Base-by-base conservation (phyloP, 2,888 invertebrate species). In the Sinhomidia bicolor region DNA sequence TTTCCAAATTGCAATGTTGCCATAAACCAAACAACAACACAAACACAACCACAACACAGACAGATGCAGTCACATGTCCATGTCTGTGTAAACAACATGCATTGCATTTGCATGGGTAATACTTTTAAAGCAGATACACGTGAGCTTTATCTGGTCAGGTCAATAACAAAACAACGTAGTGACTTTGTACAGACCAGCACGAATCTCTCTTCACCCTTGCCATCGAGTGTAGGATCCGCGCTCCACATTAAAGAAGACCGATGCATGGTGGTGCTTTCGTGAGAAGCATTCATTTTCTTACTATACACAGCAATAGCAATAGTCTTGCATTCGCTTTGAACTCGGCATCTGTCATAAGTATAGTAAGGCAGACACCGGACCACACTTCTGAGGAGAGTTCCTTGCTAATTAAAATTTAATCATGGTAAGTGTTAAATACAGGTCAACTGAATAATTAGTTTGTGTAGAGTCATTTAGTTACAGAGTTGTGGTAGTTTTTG, bases 211-310 rank as follows among this genome's bases (percentile, higher is more conserved):
- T 3, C 7, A 3, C 7, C 12, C 60, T 23, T 26, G 14, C 23
- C 85, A 85, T 85, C 17, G 85, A 65, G 44, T 78, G 32, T 29
- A 7, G 17, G 6, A 41, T 29, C 36, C 54, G 71, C 86, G 86
- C 57, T 23, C 0, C n/a, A 23, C 29, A 26, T 80, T 60, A n/a
- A 86, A 86, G 80, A 86, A 80, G 23, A 5, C 71, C 68, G 47
- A 80, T 86, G 86, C 86, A 86, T 86, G 86, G 86, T 78, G 54
- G 79, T 79, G 41, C 41, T 54, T 6, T n/a, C 47, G 20, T 23
- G 79, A 20, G 79, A 60, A 60, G 29, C 60, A 79, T 54, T 54
- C 76, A 71, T 71, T 71, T 47, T 44, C 20, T 71, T 9, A 7
- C 12, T 41, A 12, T 9, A 20, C 17, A 44, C 0, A 14, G 10